Evolutionary conservation across 92 coral and sea anemone genomes (phyloP).

Genomic region (Virgularia gustaviana): DNA sequence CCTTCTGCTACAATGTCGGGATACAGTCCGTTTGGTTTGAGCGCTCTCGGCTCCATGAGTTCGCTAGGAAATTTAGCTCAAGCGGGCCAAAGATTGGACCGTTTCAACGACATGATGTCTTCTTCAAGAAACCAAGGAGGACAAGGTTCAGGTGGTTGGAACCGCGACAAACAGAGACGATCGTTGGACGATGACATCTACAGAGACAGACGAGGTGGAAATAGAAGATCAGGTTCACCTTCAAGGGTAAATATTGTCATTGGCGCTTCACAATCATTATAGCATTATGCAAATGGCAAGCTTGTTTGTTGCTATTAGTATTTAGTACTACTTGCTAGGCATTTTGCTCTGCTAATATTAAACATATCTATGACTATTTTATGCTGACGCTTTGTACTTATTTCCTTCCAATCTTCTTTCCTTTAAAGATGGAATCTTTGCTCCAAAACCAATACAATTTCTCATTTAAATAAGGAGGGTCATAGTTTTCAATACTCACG

Average conservation of each 20-base stretch:
- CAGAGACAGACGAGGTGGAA: background rate
- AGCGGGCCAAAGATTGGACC: constrained; percentile 28
- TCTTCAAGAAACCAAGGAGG: background rate
- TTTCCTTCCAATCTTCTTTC: background rate
- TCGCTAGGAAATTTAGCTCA: constrained; percentile 26
- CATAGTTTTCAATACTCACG: too few species aligned
- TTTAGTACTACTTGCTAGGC: background rate
- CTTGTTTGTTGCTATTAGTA: background rate
- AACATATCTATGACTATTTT: background rate
- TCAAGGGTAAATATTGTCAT: constrained; percentile 19
- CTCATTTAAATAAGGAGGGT: too few species aligned
- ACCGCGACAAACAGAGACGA: constrained; percentile 16
- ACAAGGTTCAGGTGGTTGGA: background rate
- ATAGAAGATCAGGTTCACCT: constrained; percentile 26
- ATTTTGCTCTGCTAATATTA: too few species aligned
- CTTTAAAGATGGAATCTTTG: too few species aligned
- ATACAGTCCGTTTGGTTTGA: constrained; percentile 18
- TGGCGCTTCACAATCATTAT: background rate
- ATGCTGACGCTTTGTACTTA: background rate
- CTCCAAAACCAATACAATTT: too few species aligned
- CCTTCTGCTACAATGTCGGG: constrained; percentile 39
- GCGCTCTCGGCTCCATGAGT: constrained; percentile 30
- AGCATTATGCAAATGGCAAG: background rate
- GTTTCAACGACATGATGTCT: constrained; percentile 7
- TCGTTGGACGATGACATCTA: constrained; percentile 29